These are phyloP conservation scores for Rhinolophus ferrumequinum DNA, from an alignment of 2,113 vertebrate species.

Conservation along the genomic window DNA sequence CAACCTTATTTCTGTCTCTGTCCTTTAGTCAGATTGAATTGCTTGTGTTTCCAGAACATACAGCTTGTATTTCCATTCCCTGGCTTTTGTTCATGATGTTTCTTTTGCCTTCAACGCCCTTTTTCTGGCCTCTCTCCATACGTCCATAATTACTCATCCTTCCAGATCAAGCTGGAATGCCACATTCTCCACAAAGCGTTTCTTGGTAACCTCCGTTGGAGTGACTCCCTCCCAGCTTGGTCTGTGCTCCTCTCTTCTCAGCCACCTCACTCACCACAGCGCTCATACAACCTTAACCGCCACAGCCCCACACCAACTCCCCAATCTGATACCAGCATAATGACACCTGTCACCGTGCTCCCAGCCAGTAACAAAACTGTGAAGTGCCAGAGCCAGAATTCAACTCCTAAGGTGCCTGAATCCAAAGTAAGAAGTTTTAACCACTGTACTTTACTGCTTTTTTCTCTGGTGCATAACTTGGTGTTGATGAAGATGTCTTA, in stretches of 20 bases:
- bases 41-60: not conserved
- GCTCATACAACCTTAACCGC: not conserved
- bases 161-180: not conserved
- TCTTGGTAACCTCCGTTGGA: not conserved
- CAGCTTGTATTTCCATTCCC: not conserved
- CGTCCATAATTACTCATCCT: not conserved
- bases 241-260: not conserved
- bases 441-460: not conserved
- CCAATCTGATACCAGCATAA: too few species aligned
- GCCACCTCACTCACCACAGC: not conserved
- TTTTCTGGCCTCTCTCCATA: not conserved
- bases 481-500: not conserved
- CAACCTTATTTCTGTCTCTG: not conserved
- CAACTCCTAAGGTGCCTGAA: not conserved
- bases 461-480: not conserved
- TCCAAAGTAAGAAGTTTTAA: not conserved
- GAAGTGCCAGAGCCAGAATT: not conserved
- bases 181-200: not conserved
- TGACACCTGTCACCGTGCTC: not conserved
- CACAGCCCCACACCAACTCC: not conserved
- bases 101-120: not conserved
- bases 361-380: not conserved
- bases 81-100: slow-evolving; percentile 31
- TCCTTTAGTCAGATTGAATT: not conserved
- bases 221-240: not conserved